phyloP scores from a whole-genome alignment of 2,888 invertebrate species.

The Sepiola atlantica region DNA sequence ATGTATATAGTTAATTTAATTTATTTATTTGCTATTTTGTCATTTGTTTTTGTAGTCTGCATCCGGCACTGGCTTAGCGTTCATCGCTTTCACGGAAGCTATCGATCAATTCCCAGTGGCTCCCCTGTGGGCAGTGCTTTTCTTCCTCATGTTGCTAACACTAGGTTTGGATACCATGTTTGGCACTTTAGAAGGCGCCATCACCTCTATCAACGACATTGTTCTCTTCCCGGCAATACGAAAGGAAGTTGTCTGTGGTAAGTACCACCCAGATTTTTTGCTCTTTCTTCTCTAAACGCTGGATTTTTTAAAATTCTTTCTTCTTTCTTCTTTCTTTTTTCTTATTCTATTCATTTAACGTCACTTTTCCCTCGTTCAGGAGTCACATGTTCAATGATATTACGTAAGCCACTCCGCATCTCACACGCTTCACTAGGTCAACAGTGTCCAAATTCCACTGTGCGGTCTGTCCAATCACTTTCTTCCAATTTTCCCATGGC shows the following conservation, averaged over 20 bases:
- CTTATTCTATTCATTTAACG: too few species aligned
- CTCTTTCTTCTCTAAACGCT: too few species aligned
- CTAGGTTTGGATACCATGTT: slow-evolving; percentile 96
- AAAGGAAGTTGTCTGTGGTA: slow-evolving; percentile 64
- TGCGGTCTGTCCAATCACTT: too few species aligned
- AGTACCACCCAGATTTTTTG: slow-evolving; percentile 54
- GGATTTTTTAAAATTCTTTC: too few species aligned
- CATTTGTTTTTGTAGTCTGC: slow-evolving; percentile 83
- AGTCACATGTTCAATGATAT: too few species aligned
- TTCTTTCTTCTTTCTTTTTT: too few species aligned
- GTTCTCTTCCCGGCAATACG: slow-evolving; percentile 81
- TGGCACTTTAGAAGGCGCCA: slow-evolving; percentile 95
- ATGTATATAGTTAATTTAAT: neutral
- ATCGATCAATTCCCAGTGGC: slow-evolving; percentile 94
- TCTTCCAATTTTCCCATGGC: too few species aligned
- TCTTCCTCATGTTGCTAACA: slow-evolving; percentile 95
- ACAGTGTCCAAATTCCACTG: too few species aligned
- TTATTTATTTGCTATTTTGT: neutral
- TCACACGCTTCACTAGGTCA: too few species aligned
- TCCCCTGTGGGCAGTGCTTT: slow-evolving; percentile 95
- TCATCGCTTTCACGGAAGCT: slow-evolving; percentile 96
- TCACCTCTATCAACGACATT: slow-evolving; percentile 95
- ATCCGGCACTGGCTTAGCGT: slow-evolving; percentile 95
- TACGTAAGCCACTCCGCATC: too few species aligned
- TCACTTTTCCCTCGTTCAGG: too few species aligned